phyloP scores from a whole-genome alignment of 64 coral and sea anemone genomes.

The Porites lutea region DNA sequence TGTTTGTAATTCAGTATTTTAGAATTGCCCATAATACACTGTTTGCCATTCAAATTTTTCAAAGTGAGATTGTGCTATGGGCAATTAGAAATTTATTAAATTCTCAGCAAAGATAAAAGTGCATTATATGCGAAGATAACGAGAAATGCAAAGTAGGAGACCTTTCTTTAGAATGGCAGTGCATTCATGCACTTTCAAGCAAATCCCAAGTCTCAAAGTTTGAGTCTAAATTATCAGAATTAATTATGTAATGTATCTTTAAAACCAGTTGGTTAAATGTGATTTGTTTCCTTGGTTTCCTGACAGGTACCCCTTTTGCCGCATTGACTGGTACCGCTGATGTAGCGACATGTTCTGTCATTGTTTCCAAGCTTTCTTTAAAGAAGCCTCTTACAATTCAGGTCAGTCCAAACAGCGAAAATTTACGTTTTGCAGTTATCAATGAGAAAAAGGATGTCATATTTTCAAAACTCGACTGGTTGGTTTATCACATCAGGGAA shows the following conservation, averaged over 20 bases:
- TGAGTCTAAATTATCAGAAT: too few species aligned
- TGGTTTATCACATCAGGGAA: neutral
- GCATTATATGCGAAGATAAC: too few species aligned
- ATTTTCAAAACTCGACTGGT: constrained; percentile 23
- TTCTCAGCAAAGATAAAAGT: too few species aligned
- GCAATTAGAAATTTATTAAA: too few species aligned
- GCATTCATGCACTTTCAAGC: too few species aligned
- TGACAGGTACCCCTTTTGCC: constrained; percentile 10
- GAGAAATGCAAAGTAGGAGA: neutral
- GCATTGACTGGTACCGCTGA: constrained; percentile 40
- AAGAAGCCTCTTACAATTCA: neutral
- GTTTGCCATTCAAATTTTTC: too few species aligned
- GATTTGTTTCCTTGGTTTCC: neutral
- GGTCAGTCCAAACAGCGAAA: constrained; percentile 48
- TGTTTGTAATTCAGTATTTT: too few species aligned
- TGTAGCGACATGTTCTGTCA: neutral
- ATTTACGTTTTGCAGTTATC: constrained; percentile 16
- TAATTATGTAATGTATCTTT: too few species aligned
- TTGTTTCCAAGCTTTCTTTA: neutral
- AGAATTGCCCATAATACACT: too few species aligned
- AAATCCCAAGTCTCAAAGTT: too few species aligned
- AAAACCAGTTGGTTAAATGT: neutral
- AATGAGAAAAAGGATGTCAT: neutral
- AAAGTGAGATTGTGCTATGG: too few species aligned
- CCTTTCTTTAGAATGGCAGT: too few species aligned